A percentile compares a stretch with the other conserved stretches of the same genome.
Conservation (phyloP, 2,888 invertebrate genomes). For the Euproctis similis region DNA sequence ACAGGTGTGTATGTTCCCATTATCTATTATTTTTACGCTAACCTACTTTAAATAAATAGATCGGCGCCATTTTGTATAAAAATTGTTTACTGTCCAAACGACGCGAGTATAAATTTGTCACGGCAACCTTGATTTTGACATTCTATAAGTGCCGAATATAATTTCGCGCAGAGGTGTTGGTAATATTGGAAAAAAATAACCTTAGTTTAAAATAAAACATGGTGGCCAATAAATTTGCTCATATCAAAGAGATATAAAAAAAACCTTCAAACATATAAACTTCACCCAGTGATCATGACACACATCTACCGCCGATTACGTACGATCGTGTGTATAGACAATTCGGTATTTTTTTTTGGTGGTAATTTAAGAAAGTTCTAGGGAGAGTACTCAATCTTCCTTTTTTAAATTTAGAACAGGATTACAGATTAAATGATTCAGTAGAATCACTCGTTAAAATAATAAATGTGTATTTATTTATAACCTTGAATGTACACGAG, state of each 20-base stretch:
- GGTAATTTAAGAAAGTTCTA: conserved; percentile 18
- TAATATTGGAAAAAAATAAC: conserved; percentile 21
- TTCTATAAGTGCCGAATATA: conserved; percentile 7
- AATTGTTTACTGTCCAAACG: conserved; percentile 2
- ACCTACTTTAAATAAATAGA: conserved; percentile 16
- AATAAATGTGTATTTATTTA: neutral
- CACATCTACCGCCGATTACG: conserved; percentile 68
- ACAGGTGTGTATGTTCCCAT: conserved; percentile 11
- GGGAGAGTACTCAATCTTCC: conserved; percentile 16
- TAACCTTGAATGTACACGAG: conserved; percentile 6
- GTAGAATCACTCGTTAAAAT: neutral
- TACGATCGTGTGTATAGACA: conserved; percentile 39
- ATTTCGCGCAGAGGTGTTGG: conserved; percentile 18
- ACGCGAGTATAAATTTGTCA: neutral
- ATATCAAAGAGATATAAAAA: conserved; percentile 12
- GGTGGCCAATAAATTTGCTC: conserved; percentile 13
- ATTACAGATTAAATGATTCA: neutral
- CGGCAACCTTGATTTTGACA: conserved; percentile 22
- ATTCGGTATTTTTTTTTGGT: conserved; percentile 36
- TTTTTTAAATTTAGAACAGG: conserved; percentile 5
- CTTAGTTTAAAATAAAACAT: conserved; percentile 13
- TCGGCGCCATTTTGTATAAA: conserved; percentile 7
- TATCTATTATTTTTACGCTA: conserved; percentile 18
- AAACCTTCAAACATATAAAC: conserved; percentile 55
- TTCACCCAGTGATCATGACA: conserved; percentile 76